Base-by-base conservation (phyloP, 2,888 invertebrate genomes). In the Drosophila eohydei region DNA sequence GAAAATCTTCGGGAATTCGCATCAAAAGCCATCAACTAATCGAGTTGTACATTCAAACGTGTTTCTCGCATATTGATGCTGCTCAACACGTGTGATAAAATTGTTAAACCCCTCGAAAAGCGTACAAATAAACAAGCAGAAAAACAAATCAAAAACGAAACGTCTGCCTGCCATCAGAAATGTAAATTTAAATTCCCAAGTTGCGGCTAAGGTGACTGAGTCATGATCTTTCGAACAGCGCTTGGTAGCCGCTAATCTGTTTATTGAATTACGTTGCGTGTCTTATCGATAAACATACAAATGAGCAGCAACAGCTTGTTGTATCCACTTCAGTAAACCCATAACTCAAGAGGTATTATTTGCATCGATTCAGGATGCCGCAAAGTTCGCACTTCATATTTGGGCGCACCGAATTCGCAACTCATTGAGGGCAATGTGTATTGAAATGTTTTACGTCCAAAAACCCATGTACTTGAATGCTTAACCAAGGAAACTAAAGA, bases 191-290 rank as follows among this genome's bases (percentile, higher is more conserved):
- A 36, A 44, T 58, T 55, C 43, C 44, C 40, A 50, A 46, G 54
- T 48, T 48, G 36, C 30, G 57, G 40, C 34, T 28, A 14, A 65
- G 14, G 7, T 48, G 43, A 55, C 61, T 83, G 80, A 83, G 64
- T 80, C 80, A 83, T 55, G 40, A 12, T 8, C 21, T 26, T 28
- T 43, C 40, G 28, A 46, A 9, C n/a, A 48, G 30, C n/a, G n/a
- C n/a, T 48, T n/a, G 61, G 14, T 9, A 34, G 68, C 55, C 51
- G 71, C 44, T 76, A 57, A 71, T 54, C 48, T 51, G 40, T 57
- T 55, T 30, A 51, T 44, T 65, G 55, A 61, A 58, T 61, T 66
- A 48, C 52, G 43, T 38, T 43, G 46, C 54, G 50, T 76, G 46
- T 65, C 57, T 46, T 56, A 58, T 51, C 59, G 78, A 73, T 58